phyloP scores from a whole-genome alignment of 2,888 invertebrate genomes.

The Lutraria lutraria region DNA sequence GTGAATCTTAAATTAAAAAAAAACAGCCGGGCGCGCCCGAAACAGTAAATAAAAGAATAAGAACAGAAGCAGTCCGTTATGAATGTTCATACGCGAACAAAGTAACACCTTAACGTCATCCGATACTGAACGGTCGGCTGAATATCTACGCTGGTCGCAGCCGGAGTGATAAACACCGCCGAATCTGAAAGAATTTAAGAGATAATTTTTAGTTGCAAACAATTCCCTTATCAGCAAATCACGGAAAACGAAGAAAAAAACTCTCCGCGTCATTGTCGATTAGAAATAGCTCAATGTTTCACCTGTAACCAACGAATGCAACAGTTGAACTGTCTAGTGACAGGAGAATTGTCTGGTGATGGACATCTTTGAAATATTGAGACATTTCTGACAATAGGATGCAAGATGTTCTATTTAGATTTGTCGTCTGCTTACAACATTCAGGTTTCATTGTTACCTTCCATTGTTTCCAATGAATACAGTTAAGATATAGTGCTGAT shows the following conservation, averaged over 20 bases:
- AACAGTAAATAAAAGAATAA: conserved; percentile 26
- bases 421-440: conserved; percentile 31
- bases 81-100: conserved; percentile 40
- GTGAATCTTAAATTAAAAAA: not conserved
- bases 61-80: conserved; percentile 39
- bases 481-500: conserved; percentile 32
- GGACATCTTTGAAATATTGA: conserved; percentile 49
- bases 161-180: conserved; percentile 29
- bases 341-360: conserved; percentile 39
- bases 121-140: conserved; percentile 27
- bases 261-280: conserved; percentile 21
- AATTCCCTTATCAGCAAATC: conserved; percentile 42
- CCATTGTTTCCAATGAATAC: not conserved
- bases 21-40: conserved; percentile 22
- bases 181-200: conserved; percentile 35
- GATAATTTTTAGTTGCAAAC: conserved; percentile 56
- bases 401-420: conserved; percentile 45
- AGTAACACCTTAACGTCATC: conserved; percentile 29
- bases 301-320: conserved; percentile 36
- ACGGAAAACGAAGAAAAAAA: conserved; percentile 27
- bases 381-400: conserved; percentile 31
- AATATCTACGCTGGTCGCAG: conserved; percentile 33
- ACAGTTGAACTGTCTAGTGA: conserved; percentile 36
- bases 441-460: conserved; percentile 16
- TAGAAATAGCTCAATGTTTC: conserved; percentile 20